Percentiles rank a stretch among this genome's conserved stretches.
Evolutionary conservation across 2,113 vertebrate species (phyloP).

Genomic region (Eclectus roratus): DNA sequence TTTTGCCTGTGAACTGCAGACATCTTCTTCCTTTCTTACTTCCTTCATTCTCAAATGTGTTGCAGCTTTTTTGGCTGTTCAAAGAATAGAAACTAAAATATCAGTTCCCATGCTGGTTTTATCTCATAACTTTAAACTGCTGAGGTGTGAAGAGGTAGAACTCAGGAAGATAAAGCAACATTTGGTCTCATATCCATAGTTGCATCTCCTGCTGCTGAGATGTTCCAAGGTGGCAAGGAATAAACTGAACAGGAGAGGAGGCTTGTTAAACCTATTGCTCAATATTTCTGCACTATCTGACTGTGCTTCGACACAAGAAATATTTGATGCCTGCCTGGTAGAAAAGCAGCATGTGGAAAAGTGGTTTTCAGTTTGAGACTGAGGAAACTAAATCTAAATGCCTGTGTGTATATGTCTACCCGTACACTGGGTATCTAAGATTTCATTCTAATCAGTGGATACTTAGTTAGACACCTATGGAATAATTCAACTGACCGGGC

Average conservation of each 20-base stretch:
- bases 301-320: background rate
- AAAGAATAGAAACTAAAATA: background rate
- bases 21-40: background rate
- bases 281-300: background rate
- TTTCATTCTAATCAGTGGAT: background rate
- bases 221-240: background rate
- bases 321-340: background rate
- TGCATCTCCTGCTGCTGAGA: background rate
- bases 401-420: background rate
- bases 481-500: background rate
- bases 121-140: background rate
- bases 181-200: background rate
- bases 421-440: background rate
- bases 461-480: background rate
- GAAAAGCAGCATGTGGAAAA: background rate
- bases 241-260: background rate
- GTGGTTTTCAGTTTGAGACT: background rate
- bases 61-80: background rate
- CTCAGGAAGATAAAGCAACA: background rate
- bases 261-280: background rate
- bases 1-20: background rate
- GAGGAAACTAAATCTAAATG: background rate
- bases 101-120: background rate
- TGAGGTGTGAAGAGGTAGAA: background rate
- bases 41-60: background rate